A percentile compares a stretch with the other conserved stretches of the same genome.
Conservation (phyloP, 2,797 vertebrate genomes). For the Ctenopoma kingsleyae region DNA sequence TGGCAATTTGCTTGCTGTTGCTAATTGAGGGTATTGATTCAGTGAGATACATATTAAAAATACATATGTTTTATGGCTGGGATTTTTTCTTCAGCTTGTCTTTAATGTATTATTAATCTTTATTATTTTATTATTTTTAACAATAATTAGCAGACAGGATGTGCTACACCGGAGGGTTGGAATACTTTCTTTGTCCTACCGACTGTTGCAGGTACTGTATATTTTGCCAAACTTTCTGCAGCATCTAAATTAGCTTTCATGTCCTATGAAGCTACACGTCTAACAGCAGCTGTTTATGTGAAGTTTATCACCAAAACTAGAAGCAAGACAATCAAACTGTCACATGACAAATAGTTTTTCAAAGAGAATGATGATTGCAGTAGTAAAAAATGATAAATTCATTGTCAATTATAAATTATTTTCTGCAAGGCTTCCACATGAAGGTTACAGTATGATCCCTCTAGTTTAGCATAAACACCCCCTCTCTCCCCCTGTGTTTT, state of each 20-base stretch:
- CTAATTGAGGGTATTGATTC: slow-evolving; percentile 96
- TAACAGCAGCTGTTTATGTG: slow-evolving; percentile 25
- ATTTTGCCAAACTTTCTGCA: slow-evolving; percentile 69
- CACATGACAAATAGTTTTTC: background rate
- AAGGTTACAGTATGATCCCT: slow-evolving; percentile 19
- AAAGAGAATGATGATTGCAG: slow-evolving; percentile 5
- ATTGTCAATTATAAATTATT: slow-evolving; percentile 32
- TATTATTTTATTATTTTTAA: slow-evolving; percentile 75
- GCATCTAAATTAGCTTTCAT: slow-evolving; percentile 56
- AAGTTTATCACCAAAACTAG: slow-evolving; percentile 25
- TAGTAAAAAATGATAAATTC: slow-evolving; percentile 18
- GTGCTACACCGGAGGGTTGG: slow-evolving; percentile 71
- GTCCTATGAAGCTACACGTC: slow-evolving; percentile 15
- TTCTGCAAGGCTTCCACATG: slow-evolving; percentile 20
- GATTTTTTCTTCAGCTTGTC: slow-evolving; percentile 70
- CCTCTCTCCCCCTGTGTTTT: slow-evolving; percentile 18
- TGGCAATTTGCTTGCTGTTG: slow-evolving; percentile 94
- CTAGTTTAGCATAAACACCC: slow-evolving; percentile 46
- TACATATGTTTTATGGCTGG: slow-evolving; percentile 87
- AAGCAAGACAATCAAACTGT: slow-evolving; percentile 22
- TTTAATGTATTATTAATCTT: slow-evolving; percentile 87
- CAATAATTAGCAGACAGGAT: slow-evolving; percentile 84
- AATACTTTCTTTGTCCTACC: slow-evolving; percentile 71
- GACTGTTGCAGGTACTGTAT: slow-evolving; percentile 64
- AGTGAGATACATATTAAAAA: slow-evolving; percentile 92